A percentile compares a stretch with the other conserved stretches of the same genome.
Conservation (phyloP, 2,113 vertebrate genomes). For the Lepisosteus oculatus region DNA sequence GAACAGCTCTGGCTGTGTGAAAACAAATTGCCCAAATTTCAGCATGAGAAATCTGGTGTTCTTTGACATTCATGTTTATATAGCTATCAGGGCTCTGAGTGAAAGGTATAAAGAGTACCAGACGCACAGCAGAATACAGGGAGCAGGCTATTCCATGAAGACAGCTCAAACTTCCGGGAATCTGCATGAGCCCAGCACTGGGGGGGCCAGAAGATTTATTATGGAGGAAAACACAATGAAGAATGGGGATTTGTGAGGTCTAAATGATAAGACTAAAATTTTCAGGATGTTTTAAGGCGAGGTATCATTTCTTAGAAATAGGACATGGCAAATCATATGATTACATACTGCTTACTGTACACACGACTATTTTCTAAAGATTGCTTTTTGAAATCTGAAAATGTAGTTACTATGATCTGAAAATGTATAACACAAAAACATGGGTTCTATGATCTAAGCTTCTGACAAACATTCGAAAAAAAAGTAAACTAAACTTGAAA, state of each 20-base stretch:
- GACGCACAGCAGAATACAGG: neutral
- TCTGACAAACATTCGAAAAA: too few relatives aligned
- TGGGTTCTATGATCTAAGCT: too few relatives aligned
- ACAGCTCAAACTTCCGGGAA: conserved; percentile 52
- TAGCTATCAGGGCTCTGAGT: conserved; percentile 51
- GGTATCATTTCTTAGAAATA: too few relatives aligned
- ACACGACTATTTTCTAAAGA: too few relatives aligned
- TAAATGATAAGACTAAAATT: conserved; percentile 21
- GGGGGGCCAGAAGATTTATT: conserved; percentile 59
- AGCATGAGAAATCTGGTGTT: conserved; percentile 68
- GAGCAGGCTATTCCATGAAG: conserved; percentile 48
- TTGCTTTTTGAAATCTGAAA: too few relatives aligned
- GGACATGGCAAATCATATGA: too few relatives aligned
- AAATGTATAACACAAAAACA: too few relatives aligned
- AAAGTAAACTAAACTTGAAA: too few relatives aligned
- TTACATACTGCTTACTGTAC: too few relatives aligned
- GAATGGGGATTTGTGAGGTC: conserved; percentile 42
- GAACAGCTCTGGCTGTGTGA: conserved; percentile 66
- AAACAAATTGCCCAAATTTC: conserved; percentile 83
- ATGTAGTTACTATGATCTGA: too few relatives aligned
- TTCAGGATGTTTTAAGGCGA: neutral
- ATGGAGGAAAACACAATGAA: conserved; percentile 57
- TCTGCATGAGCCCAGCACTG: conserved; percentile 62
- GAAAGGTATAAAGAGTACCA: conserved; percentile 43
- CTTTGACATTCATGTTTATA: conserved; percentile 74